Evolutionary conservation across 2,797 vertebrate genomes (phyloP), one percentile per base, ranked within the genome.

Genomic region (Rachycentron canadum): DNA sequence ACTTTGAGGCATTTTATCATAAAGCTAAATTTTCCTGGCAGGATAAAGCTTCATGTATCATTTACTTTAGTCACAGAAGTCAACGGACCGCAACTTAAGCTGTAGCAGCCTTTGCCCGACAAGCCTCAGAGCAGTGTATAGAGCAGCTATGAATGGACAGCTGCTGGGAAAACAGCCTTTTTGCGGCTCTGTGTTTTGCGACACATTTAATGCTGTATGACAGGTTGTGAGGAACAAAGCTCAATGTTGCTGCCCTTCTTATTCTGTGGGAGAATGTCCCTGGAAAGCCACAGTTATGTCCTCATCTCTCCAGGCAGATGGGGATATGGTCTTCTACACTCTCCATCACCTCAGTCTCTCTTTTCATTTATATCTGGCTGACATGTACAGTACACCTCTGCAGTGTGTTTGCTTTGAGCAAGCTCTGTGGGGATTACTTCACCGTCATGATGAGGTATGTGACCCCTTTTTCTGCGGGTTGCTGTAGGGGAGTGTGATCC

Each of bases 381-480:
- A 64, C 67, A n/a, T 38, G 45, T 56, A 69, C 73, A 47, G 63
- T 56, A 43, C 60, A 49, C 4, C 10, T 71, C 55, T 59, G 40
- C 47, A 13, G 50, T 78, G 69, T 68, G 38, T 74, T 59, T 82
- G 61, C 53, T 75, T 61, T 52, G 79, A 76, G 71, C 47, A 56
- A 36, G 1, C 73, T 76, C 17, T 65, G 78, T 60, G 50, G 56
- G 79, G 88, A 93, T 92, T 91, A 91, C 69, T 69, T 69, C 69
- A 62, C 81, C 81, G 76, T 82, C 83, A 71, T 74, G 47, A 86
- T 90, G 81, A 82, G 86, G 79, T 82, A 84, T 87, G 78, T 87
- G 90, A 91, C 91, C 88, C 84, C 83, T 67, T 93, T 94, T 90
- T 89, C 81, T 59, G 16, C 70, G 64, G 78, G 61, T 88, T 81